Evolutionary conservation across 1,140 invertebrate genomes (phyloP).

Genomic region (Neelides sp.): DNA sequence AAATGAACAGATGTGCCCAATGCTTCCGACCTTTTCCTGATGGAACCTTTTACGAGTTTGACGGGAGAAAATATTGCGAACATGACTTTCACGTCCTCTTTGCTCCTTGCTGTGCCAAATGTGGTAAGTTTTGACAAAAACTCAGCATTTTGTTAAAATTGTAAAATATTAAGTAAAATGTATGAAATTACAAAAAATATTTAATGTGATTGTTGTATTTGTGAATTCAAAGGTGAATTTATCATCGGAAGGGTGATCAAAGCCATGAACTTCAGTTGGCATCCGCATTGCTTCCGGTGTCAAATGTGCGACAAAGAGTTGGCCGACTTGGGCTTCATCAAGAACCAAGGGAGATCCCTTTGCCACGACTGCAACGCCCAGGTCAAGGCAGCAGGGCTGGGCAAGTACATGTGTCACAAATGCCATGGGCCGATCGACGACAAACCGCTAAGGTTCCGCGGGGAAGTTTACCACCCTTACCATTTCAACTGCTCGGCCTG

Average conservation of each 20-base stretch:
- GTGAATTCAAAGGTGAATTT: slow-evolving; percentile 58
- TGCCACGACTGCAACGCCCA: slow-evolving; percentile 95
- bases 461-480: slow-evolving; percentile 97
- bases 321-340: slow-evolving; percentile 94
- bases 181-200: slow-evolving; percentile 9
- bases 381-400: slow-evolving; percentile 85
- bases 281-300: slow-evolving; percentile 93
- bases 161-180: slow-evolving; percentile 7
- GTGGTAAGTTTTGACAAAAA: slow-evolving; percentile 50
- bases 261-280: slow-evolving; percentile 98
- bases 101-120: slow-evolving; percentile 95
- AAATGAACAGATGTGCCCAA: slow-evolving; percentile 73
- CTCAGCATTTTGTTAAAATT: slow-evolving; percentile 6
- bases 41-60: slow-evolving; percentile 98
- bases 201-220: slow-evolving; percentile 4
- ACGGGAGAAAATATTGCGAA: slow-evolving; percentile 97
- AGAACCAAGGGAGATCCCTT: slow-evolving; percentile 79
- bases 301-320: slow-evolving; percentile 80
- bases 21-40: slow-evolving; percentile 96
- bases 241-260: slow-evolving; percentile 97
- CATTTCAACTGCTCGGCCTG: slow-evolving; percentile 96
- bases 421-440: slow-evolving; percentile 96
- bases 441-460: slow-evolving; percentile 85
- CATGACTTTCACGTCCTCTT: slow-evolving; percentile 98
- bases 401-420: slow-evolving; percentile 96